A percentile compares a stretch with the other conserved stretches of the same genome.
Conservation (phyloP, 2,888 invertebrate species). For the Blastobasis adustella region DNA sequence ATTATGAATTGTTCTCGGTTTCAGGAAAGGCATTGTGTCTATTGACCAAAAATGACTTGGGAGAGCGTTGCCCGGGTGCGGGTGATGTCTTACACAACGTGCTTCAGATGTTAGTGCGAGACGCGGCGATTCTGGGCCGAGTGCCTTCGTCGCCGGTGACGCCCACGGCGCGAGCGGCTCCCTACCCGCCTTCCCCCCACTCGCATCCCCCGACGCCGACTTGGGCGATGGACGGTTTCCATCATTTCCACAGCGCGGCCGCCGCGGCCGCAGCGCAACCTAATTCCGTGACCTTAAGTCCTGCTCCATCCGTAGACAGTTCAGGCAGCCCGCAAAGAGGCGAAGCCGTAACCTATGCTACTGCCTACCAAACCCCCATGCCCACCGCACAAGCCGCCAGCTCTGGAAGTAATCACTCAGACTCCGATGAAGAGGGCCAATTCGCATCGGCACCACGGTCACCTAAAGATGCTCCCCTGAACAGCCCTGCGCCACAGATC, state of each 20-base stretch:
- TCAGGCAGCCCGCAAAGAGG: slow-evolving; percentile 89
- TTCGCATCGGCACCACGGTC: slow-evolving; percentile 77
- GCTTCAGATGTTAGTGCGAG: slow-evolving; percentile 88
- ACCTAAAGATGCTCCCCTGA: slow-evolving; percentile 62
- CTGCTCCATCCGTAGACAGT: slow-evolving; percentile 92
- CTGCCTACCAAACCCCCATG: slow-evolving; percentile 54
- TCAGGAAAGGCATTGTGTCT: slow-evolving; percentile 93
- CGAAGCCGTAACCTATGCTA: slow-evolving; percentile 64
- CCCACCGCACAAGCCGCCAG: slow-evolving; percentile 64
- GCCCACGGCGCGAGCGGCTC: slow-evolving; percentile 82
- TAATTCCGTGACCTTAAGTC: slow-evolving; percentile 92
- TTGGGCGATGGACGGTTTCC: slow-evolving; percentile 78
- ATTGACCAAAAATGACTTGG: slow-evolving; percentile 90
- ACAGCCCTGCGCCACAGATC: slow-evolving; percentile 53
- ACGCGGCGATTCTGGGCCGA: slow-evolving; percentile 85
- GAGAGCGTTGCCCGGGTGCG: slow-evolving; percentile 92
- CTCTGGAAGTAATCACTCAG: slow-evolving; percentile 84
- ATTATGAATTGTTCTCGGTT: slow-evolving; percentile 18
- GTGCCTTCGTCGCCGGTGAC: slow-evolving; percentile 89
- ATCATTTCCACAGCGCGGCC: slow-evolving; percentile 80
- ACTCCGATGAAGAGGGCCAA: slow-evolving; percentile 86
- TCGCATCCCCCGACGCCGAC: slow-evolving; percentile 88
- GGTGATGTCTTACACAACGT: slow-evolving; percentile 97
- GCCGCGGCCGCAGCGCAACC: slow-evolving; percentile 76
- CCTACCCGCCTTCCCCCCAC: slow-evolving; percentile 86